phyloP scores from a whole-genome alignment of 2,888 invertebrate species.

The Dendrolimus pini region DNA sequence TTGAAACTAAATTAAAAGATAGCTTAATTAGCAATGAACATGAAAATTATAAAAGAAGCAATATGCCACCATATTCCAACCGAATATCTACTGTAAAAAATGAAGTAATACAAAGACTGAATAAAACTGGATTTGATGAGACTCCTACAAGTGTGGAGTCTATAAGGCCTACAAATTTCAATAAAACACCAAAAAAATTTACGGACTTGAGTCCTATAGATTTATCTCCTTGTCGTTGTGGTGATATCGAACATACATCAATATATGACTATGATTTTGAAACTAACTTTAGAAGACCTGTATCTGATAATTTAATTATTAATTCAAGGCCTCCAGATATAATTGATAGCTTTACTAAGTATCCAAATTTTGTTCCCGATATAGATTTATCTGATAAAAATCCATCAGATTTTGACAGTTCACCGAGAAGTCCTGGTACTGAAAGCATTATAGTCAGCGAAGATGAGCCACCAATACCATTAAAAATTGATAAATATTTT shows the following conservation, averaged over 20 bases:
- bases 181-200: conserved; percentile 30
- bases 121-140: conserved; percentile 32
- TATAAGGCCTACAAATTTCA: conserved; percentile 30
- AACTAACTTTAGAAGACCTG: conserved; percentile 38
- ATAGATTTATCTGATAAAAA: conserved; percentile 68
- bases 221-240: conserved; percentile 48
- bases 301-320: conserved; percentile 16
- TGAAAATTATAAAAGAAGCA: conserved; percentile 21
- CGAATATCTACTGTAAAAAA: conserved; percentile 27
- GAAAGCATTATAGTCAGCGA: conserved; percentile 69
- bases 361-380: conserved; percentile 68
- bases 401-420: conserved; percentile 58
- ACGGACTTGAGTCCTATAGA: conserved; percentile 56
- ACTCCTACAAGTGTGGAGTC: conserved; percentile 26
- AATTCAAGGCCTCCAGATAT: conserved; percentile 55
- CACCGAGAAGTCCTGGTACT: conserved; percentile 56
- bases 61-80: conserved; percentile 23
- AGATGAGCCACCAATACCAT: conserved; percentile 69
- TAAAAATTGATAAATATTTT: conserved; percentile 74
- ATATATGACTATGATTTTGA: conserved; percentile 42
- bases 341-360: conserved; percentile 65
- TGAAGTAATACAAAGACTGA: conserved; percentile 38
- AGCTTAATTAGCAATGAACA: conserved; percentile 26
- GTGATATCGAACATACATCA: conserved; percentile 26
- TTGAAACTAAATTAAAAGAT: conserved; percentile 55